Evolutionary conservation across 2,888 invertebrate species (phyloP).

Genomic region (Baccha elongata): DNA sequence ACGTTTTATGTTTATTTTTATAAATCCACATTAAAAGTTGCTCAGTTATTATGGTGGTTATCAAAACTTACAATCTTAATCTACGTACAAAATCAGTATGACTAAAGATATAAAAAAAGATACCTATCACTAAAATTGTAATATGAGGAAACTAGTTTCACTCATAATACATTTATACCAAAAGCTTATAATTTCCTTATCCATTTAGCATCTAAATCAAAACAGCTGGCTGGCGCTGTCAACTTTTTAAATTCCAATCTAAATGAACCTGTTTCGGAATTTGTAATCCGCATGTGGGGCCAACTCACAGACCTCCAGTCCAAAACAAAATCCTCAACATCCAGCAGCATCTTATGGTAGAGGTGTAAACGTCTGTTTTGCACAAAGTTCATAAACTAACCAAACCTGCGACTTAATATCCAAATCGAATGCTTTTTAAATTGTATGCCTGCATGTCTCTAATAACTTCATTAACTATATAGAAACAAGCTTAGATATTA

Average conservation of each 20-base stretch:
- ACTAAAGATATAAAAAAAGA: neutral
- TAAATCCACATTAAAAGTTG: too few species aligned
- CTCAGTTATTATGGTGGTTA: too few species aligned
- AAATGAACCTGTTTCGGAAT: conserved; percentile 59
- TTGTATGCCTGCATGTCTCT: conserved; percentile 46
- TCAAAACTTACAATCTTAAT: conserved; percentile 14
- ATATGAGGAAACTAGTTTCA: conserved; percentile 14
- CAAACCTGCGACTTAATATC: conserved; percentile 31
- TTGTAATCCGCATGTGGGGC: conserved; percentile 26
- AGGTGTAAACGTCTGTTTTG: conserved; percentile 20
- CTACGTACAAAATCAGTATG: neutral
- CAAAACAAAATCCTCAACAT: conserved; percentile 28
- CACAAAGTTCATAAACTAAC: conserved; percentile 12
- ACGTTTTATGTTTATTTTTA: too few species aligned
- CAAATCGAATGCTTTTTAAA: conserved; percentile 44
- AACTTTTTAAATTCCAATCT: conserved; percentile 52
- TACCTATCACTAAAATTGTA: neutral
- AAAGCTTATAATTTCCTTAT: conserved; percentile 43
- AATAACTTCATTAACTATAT: conserved; percentile 65
- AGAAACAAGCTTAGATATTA: neutral
- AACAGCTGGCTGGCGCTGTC: conserved; percentile 41
- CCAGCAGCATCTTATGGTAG: conserved; percentile 4
- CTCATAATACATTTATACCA: conserved; percentile 10
- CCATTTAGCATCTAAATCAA: conserved; percentile 53
- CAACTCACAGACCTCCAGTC: conserved; percentile 4